A percentile compares a stretch with the other conserved stretches of the same genome.
Conservation (phyloP, 2,113 vertebrate species). For the Indicator indicator region DNA sequence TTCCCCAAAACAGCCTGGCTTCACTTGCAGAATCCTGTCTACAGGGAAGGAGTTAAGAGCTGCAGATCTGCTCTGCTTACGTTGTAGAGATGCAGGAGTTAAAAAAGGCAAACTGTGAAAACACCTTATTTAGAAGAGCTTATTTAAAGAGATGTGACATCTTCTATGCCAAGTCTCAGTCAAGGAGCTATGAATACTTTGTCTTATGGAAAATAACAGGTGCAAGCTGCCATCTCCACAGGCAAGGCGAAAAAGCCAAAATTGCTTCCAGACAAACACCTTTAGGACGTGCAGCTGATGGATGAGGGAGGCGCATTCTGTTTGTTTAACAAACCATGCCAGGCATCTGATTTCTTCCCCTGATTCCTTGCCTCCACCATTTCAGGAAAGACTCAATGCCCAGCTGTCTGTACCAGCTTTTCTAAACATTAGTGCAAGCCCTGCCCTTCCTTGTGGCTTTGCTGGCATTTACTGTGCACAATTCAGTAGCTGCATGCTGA, state of each 20-base stretch:
- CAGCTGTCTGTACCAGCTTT: not conserved
- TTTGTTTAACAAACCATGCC: not conserved
- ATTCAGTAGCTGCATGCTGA: not conserved
- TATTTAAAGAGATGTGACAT: not conserved
- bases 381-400: not conserved
- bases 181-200: not conserved
- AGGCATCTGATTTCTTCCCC: not conserved
- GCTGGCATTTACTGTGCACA: not conserved
- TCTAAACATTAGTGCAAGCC: not conserved
- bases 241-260: not conserved
- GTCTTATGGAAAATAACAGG: not conserved
- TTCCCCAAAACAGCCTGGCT: not conserved
- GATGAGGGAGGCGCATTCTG: not conserved
- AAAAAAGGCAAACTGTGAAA: conserved; percentile 15
- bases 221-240: not conserved
- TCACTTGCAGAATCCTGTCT: not conserved
- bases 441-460: not conserved
- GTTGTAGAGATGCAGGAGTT: not conserved
- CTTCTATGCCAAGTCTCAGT: not conserved
- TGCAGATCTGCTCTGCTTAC: not conserved
- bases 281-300: not conserved
- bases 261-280: not conserved
- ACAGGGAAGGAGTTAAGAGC: not conserved
- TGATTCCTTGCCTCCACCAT: not conserved
- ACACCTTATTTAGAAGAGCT: not conserved